A percentile compares a stretch with the other conserved stretches of the same genome.
Evolutionary conservation across 1,140 invertebrate genomes (phyloP).

Genomic region (Drosophila ohnishii): DNA sequence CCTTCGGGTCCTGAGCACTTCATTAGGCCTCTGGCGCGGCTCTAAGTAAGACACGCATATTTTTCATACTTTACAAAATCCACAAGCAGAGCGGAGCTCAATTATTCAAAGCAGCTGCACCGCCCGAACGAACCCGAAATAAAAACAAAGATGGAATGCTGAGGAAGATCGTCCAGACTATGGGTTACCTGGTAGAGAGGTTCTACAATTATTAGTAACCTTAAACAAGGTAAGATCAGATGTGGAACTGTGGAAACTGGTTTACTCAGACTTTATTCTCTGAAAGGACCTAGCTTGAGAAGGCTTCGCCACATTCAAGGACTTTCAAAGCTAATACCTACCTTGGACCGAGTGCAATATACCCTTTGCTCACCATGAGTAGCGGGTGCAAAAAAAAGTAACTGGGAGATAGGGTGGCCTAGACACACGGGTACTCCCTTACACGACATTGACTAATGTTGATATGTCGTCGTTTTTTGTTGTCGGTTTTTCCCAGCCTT

Average conservation of each 20-base stretch:
- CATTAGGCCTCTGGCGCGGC: constrained; percentile 49
- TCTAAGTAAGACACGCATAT: constrained; percentile 63
- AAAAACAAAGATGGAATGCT: constrained; percentile 8
- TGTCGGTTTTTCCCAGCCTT: constrained; percentile 50
- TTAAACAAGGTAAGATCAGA: neutral
- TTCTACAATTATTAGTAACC: neutral
- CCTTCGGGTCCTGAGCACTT: constrained; percentile 33
- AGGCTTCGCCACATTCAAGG: neutral
- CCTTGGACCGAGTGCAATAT: constrained; percentile 1
- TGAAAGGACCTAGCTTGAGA: neutral
- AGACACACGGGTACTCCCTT: constrained; percentile 70
- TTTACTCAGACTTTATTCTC: neutral
- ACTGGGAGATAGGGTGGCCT: constrained; percentile 35
- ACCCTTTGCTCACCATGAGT: neutral
- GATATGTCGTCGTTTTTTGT: constrained; percentile 69
- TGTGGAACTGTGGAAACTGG: neutral
- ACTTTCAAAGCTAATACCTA: neutral
- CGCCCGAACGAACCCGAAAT: constrained; percentile 10
- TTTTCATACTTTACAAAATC: constrained; percentile 76
- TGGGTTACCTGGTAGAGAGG: neutral
- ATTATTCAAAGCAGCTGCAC: constrained; percentile 68
- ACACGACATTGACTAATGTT: constrained; percentile 80
- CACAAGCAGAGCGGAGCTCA: constrained; percentile 56
- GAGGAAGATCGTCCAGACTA: neutral
- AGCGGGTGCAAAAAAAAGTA: neutral